Evolutionary conservation across 1,140 invertebrate species (phyloP).

Genomic region (Amphibalanus amphitrite): DNA sequence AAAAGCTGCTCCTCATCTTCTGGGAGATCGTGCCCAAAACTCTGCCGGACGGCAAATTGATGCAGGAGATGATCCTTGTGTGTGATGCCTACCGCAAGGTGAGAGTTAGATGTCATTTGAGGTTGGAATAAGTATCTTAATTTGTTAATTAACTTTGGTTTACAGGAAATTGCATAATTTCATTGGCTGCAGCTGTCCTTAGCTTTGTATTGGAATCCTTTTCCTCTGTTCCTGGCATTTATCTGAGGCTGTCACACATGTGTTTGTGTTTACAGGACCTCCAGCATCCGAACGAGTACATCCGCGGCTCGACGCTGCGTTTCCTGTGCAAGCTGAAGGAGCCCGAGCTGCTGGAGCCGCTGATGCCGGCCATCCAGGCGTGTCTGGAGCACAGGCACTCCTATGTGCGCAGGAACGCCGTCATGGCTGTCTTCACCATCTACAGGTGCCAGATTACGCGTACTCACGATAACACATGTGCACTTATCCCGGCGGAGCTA

Average conservation of each 20-base stretch:
- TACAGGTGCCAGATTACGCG: conserved; percentile 43
- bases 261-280: conserved; percentile 50
- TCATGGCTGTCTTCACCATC: conserved; percentile 96
- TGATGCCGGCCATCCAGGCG: conserved; percentile 90
- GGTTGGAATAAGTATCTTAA: too few relatives aligned
- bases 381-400: conserved; percentile 96
- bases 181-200: too few relatives aligned
- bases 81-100: conserved; percentile 98
- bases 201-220: too few relatives aligned
- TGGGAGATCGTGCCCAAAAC: conserved; percentile 99
- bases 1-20: conserved; percentile 92
- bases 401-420: conserved; percentile 94
- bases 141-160: too few relatives aligned
- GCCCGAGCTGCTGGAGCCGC: conserved; percentile 88
- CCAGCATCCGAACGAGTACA: conserved; percentile 98
- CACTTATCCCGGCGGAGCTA: too few relatives aligned
- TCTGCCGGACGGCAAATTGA: conserved; percentile 80
- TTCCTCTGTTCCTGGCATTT: too few relatives aligned
- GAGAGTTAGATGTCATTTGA: too few relatives aligned
- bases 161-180: too few relatives aligned
- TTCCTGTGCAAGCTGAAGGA: conserved; percentile 98
- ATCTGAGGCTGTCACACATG: too few relatives aligned
- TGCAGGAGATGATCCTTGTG: conserved; percentile 98
- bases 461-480: too few relatives aligned
- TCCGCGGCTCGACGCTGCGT: conserved; percentile 86